Conservation (phyloP, 2,797 vertebrate species). For the Vespertilio murinus region DNA sequence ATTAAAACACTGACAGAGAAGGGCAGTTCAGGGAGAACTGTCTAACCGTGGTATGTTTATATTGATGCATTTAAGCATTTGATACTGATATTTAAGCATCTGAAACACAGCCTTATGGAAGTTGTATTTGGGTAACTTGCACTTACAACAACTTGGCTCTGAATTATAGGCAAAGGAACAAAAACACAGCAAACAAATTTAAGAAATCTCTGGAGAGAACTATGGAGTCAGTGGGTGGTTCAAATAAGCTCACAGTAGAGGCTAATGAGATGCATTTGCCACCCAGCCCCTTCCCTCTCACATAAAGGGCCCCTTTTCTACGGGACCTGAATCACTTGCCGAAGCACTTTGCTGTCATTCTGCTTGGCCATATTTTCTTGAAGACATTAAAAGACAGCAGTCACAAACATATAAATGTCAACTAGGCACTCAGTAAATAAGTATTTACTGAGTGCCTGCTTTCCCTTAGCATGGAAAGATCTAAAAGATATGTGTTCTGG, state of each 20-base stretch:
- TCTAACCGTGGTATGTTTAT: conserved; percentile 11
- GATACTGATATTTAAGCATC: conserved; percentile 38
- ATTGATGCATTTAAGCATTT: conserved; percentile 38
- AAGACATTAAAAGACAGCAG: conserved; percentile 48
- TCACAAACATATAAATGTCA: conserved; percentile 59
- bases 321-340: conserved; percentile 10
- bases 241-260: not conserved
- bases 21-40: not conserved
- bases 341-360: conserved; percentile 13
- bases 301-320: conserved; percentile 35
- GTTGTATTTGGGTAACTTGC: conserved; percentile 63
- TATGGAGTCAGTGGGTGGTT: not conserved
- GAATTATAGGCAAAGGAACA: conserved; percentile 48
- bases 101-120: conserved; percentile 60
- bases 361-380: conserved; percentile 41
- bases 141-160: conserved; percentile 60
- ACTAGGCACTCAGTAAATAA: conserved; percentile 21
- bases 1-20: not conserved
- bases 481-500: not conserved
- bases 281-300: not conserved
- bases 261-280: not conserved
- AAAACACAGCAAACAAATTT: conserved; percentile 60
- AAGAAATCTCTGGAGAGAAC: conserved; percentile 38
- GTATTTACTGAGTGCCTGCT: conserved; percentile 46
- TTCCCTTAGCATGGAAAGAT: not conserved